Base-by-base conservation (phyloP, 2,797 vertebrate species). In the Sebastes minor region DNA sequence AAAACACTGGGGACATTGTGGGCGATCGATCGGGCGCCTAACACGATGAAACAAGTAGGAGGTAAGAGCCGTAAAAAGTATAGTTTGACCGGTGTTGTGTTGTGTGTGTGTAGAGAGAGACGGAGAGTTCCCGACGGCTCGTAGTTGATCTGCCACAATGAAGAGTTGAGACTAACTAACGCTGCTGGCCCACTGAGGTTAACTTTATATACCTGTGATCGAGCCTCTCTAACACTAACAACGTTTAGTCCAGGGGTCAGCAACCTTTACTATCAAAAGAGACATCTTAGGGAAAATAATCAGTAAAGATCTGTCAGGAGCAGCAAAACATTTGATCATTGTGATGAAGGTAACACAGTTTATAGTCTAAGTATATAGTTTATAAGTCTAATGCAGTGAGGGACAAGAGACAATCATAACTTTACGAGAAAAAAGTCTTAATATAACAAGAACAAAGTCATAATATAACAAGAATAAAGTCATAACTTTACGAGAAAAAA, bases 41-140 rank as follows among this genome's bases (percentile, higher is more conserved):
- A 71, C 75, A 84, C 90, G 77, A 90, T 88, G 89, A 76, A 86
- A 74, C 66, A 46, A 82, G 71, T 35, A 11, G 55, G 76, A 91
- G 95, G 95, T 94, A 89, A 95, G 92, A 61, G 42, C 4, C 22
- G n/a, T 20, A 1, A 8, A 6, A 77, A 79, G 78, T 84, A 76
- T 14, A 27, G 85, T 74, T 74, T 10, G 38, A 14, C 23, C 25
- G 30, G n/a, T 14, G 61, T 64, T 55, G 71, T 38, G 64, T 25
- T 9, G 46, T 49, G 42, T 12, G 33, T 49, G 18, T 16, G 38
- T 42, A 20, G 49, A 3, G 35, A 38, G 35, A 38, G 35, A 1
- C 46, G 2, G 33, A 28, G 59, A 65, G 27, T 80, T 88, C 87
- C 8, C 71, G 71, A 52, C 69, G 56, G 66, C 57, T 87, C 78